Base-by-base conservation (phyloP, 2,888 invertebrate genomes). In the Zygothrica quintamaculata region DNA sequence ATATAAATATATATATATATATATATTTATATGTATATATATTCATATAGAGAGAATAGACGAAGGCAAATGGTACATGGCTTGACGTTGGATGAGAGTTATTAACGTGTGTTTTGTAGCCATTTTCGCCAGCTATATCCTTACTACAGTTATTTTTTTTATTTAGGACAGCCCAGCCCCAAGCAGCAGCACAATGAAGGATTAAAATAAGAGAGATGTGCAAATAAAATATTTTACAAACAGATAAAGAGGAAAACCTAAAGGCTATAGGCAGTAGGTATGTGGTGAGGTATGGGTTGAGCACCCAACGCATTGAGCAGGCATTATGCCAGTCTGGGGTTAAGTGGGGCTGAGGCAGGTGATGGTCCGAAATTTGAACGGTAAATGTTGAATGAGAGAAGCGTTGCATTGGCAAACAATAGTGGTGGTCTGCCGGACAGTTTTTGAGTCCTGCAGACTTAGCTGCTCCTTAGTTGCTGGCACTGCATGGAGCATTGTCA, bases 131-230 rank as follows among this genome's bases (percentile, higher is more conserved):
- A 64, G 65, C 56, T 43, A 16, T 44, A 36, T 39, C 39, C 13
- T 34, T 25, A n/a, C 11, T 36, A 37, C 29, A 0, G 25, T 7
- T 29, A 5, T 12, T 57, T 11, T 12, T 15, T 6, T 25, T 37
- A 11, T 47, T n/a, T n/a, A n/a, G n/a, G n/a, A n/a, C n/a, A n/a
- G 36, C 36, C 15, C 36, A 6, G 9, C 8, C 31, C 12, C 40
- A 43, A 33, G 12, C 12, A 22, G 40, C 51, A 76, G 65, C 80
- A 79, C 84, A 80, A 74, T 77, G 77, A 79, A 81, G 89, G 89
- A 88, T 88, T 88, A 88, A 89, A 88, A 89, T 88, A 88, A 89
- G 89, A 88, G 88, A 87, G 89, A 88, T 89, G 88, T 88, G 85
- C 73, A 87, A 88, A 88, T 89, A 88, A 88, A 89, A 89, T 88